Percentiles rank a stretch among this genome's conserved stretches.
phyloP scores from a whole-genome alignment of 2,113 vertebrate species.

The Macheiramphus alcinus region DNA sequence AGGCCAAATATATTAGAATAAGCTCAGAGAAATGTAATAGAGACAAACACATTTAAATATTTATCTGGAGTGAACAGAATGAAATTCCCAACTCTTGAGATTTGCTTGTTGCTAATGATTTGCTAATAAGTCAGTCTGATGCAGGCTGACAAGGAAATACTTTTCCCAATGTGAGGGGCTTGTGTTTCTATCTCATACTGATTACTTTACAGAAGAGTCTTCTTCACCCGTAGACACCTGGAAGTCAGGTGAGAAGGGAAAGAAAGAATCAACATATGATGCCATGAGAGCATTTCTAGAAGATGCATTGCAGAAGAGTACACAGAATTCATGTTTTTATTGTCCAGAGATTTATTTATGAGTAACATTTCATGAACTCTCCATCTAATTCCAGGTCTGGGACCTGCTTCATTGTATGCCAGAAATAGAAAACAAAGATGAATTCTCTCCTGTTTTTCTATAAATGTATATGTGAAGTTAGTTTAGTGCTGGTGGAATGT shows the following conservation, averaged over 20 bases:
- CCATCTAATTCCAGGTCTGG: neutral
- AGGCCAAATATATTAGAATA: neutral
- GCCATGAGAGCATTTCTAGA: neutral
- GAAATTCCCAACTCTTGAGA: neutral
- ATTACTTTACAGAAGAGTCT: neutral
- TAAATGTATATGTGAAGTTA: neutral
- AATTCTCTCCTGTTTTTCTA: neutral
- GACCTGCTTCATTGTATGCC: neutral
- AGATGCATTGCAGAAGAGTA: neutral
- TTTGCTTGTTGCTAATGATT: neutral
- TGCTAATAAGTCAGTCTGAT: neutral
- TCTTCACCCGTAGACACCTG: neutral
- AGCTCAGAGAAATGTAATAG: neutral
- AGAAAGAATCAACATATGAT: neutral
- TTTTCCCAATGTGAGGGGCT: neutral
- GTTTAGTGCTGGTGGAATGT: neutral
- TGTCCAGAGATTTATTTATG: neutral
- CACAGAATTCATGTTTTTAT: neutral
- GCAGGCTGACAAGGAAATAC: neutral
- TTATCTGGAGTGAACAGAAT: neutral
- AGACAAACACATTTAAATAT: slow-evolving; percentile 29
- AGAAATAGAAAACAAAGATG: neutral
- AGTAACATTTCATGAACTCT: neutral
- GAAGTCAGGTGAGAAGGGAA: neutral
- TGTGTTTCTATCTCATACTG: neutral